Base-by-base conservation (phyloP, 2,888 invertebrate genomes). In the Malacosoma neustria region DNA sequence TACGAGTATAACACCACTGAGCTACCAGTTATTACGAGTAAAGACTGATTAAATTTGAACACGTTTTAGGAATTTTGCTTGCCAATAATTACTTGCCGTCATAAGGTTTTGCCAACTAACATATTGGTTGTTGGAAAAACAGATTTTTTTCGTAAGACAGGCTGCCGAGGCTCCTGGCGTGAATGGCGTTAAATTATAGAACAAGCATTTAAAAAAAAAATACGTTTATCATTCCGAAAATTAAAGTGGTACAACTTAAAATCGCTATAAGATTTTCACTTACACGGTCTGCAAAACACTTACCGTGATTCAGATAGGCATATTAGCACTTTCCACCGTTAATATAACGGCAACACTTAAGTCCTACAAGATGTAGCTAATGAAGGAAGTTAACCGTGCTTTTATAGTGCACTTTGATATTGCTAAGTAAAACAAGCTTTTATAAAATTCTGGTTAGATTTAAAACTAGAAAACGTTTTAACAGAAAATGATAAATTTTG, bases 251-350 rank as follows among this genome's bases (percentile, higher is more conserved):
- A 22, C 4, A 5, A 22, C 22, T 22, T 2, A 7, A 4, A 2
- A 22, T 22, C 22, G 22, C 22, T 22, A 7, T 9, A 22, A 22
- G 22, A 7, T 22, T 22, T 22, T 22, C 22, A 22, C 22, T 22
- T 9, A 9, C 9, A 7, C 9, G 22, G 6, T 22, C 22, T 22
- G 6, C n/a, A n/a, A n/a, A 22, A 22, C 32, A 33, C 39, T 40
- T 34, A 32, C 35, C 34, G 14, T 29, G 33, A 39, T 33, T 39
- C 33, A 39, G 31, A 33, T 33, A 45, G 35, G 42, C 46, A 41
- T 45, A 47, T 49, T 50, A 49, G 43, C 45, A 41, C 44, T 46
- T 45, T 46, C 41, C 41, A 45, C 38, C 45, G 41, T 44, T 47
- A 46, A 45, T 49, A 43, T 54, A 50, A 45, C 41, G 46, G 43